These are phyloP conservation scores for Seriola quinqueradiata DNA, from an alignment of 2,113 vertebrate species.

Conservation along the genomic window DNA sequence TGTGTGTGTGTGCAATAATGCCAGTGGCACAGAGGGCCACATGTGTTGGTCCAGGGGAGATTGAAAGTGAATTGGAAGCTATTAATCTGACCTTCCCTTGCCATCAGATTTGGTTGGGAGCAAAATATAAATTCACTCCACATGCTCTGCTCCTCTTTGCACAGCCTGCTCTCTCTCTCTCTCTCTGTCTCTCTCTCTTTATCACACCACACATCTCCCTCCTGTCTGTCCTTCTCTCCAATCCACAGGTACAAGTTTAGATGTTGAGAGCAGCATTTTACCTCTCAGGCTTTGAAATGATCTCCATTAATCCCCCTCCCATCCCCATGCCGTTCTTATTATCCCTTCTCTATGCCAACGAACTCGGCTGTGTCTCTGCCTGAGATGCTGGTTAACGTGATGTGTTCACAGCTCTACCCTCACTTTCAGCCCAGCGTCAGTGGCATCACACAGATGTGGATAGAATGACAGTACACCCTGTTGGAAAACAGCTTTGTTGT, in stretches of 20 bases:
- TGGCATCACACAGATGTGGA: constrained; percentile 40
- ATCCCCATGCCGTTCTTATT: constrained; percentile 22
- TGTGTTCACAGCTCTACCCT: constrained; percentile 18
- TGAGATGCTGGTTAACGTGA: constrained; percentile 28
- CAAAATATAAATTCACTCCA: constrained; percentile 41
- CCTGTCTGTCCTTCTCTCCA: too few species aligned
- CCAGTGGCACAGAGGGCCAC: constrained; percentile 46
- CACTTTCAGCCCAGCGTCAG: constrained; percentile 31
- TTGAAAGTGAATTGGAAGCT: constrained; percentile 71
- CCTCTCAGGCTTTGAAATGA: constrained; percentile 19
- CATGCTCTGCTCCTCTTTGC: constrained; percentile 12
- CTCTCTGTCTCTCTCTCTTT: background rate
- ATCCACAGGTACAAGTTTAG: constrained; percentile 22
- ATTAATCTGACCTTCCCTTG: constrained; percentile 67
- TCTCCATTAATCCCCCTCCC: constrained; percentile 8
- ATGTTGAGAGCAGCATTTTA: constrained; percentile 27
- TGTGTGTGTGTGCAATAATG: constrained; percentile 9
- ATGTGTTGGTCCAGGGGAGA: constrained; percentile 70
- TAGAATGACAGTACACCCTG: constrained; percentile 22
- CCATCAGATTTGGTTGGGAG: constrained; percentile 58
- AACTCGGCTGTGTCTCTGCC: background rate
- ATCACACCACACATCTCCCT: background rate
- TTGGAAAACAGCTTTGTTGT: constrained; percentile 48
- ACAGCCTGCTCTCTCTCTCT: background rate
- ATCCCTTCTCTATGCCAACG: constrained; percentile 27